These are phyloP conservation scores for Stenoptilia bipunctidactyla DNA, from an alignment of 2,888 invertebrate genomes.

Conservation along the genomic window DNA sequence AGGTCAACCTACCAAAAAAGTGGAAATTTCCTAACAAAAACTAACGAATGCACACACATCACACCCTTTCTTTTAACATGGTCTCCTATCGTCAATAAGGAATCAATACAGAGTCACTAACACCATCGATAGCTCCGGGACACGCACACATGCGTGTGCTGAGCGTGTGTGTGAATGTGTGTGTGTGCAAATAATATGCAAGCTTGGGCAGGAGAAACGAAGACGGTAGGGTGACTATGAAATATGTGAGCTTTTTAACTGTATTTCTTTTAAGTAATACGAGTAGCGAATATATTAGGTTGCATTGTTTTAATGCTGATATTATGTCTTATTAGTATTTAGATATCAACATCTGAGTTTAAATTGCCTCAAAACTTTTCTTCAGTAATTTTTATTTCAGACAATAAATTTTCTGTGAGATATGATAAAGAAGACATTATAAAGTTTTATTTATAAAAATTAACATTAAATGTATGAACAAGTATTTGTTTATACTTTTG, in stretches of 20 bases:
- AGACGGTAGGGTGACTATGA: slow-evolving; percentile 47
- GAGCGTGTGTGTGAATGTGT: slow-evolving; percentile 17
- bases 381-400: too few relatives aligned
- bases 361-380: too few relatives aligned
- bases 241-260: too few relatives aligned
- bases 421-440: too few relatives aligned
- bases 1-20: slow-evolving; percentile 8
- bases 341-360: too few relatives aligned
- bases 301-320: too few relatives aligned
- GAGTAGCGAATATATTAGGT: too few relatives aligned
- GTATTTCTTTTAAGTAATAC: background rate
- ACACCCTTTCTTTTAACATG: slow-evolving; percentile 67
- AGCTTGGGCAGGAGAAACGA: slow-evolving; percentile 43
- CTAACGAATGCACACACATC: slow-evolving; percentile 21
- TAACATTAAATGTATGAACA: too few relatives aligned
- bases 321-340: too few relatives aligned
- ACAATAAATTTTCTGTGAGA: too few relatives aligned
- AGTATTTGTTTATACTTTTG: too few relatives aligned
- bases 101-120: slow-evolving; percentile 53
- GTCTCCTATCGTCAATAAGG: slow-evolving; percentile 70
- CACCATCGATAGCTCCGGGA: slow-evolving; percentile 63
- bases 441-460: too few relatives aligned
- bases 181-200: slow-evolving; percentile 62
- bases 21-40: slow-evolving; percentile 10
- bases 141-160: slow-evolving; percentile 24